These are phyloP conservation scores for Mico argentatus DNA, from an alignment of 2,797 vertebrate species.

Conservation along the genomic window DNA sequence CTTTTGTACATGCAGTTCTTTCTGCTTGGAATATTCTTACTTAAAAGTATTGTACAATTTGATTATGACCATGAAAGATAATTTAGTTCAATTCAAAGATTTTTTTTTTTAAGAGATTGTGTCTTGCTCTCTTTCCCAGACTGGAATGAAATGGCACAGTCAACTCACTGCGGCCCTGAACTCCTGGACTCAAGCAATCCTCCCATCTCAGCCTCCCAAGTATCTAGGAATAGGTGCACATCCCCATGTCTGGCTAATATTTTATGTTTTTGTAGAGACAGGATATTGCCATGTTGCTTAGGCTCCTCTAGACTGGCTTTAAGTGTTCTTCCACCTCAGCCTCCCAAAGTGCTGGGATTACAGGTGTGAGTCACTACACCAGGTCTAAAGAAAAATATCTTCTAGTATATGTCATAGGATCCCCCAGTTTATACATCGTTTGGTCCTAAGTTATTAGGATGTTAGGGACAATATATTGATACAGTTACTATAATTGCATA, in stretches of 20 bases:
- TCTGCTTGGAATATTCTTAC: neutral
- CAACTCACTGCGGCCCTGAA: neutral
- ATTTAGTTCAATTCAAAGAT: neutral
- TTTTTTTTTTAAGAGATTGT: neutral
- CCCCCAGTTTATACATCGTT: neutral
- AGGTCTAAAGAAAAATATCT: neutral
- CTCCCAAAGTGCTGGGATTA: neutral
- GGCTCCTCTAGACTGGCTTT: neutral
- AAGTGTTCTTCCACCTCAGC: neutral
- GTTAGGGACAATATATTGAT: neutral
- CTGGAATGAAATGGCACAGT: neutral
- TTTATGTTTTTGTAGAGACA: neutral
- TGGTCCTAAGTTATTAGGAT: neutral
- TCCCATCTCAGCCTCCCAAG: neutral
- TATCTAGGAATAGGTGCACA: neutral
- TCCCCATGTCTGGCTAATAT: neutral
- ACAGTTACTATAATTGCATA: neutral
- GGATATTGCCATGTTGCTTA: neutral
- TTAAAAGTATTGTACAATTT: neutral
- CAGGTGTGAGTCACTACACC: neutral
- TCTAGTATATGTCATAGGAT: neutral
- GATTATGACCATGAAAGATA: neutral
- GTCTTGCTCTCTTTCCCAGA: neutral
- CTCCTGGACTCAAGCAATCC: neutral
- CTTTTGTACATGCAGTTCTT: neutral